phyloP scores from a whole-genome alignment of 2,797 vertebrate genomes.

The Lates japonicus region DNA sequence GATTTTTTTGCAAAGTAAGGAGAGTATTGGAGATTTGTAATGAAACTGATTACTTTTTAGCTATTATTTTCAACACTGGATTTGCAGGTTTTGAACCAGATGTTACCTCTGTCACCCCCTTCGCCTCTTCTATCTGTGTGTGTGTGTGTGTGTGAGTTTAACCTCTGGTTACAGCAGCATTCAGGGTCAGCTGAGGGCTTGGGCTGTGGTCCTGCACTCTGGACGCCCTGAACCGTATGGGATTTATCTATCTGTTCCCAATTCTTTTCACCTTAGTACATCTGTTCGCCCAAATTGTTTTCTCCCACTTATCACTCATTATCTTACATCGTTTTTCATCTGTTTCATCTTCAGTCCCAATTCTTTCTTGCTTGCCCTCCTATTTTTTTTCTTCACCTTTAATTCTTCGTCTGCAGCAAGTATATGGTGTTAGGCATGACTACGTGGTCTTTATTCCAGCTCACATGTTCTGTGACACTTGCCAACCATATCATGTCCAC shows the following conservation, averaged over 20 bases:
- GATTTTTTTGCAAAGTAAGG: no score
- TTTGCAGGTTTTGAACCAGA: neutral
- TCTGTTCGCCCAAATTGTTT: neutral
- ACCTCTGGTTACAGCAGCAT: neutral
- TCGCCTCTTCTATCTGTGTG: no score
- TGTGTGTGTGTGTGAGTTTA: no score
- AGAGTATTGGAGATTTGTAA: no score
- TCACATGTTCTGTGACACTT: conserved; percentile 2
- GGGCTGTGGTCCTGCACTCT: neutral
- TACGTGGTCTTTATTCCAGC: conserved; percentile 1
- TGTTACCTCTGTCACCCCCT: neutral
- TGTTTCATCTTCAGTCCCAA: no score
- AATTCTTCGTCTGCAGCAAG: no score
- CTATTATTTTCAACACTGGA: no score
- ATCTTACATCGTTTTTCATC: no score
- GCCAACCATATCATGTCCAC: neutral
- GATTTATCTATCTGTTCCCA: neutral
- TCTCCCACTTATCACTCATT: no score
- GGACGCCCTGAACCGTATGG: neutral
- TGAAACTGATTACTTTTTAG: no score
- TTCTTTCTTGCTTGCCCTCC: no score
- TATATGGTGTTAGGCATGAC: neutral
- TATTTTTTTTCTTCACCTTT: neutral
- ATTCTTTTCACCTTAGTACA: neutral
- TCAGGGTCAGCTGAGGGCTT: conserved; percentile 5